Evolutionary conservation across 2,797 vertebrate genomes (phyloP), one percentile per base, ranked within the genome.

Genomic region (Gastrophryne carolinensis): DNA sequence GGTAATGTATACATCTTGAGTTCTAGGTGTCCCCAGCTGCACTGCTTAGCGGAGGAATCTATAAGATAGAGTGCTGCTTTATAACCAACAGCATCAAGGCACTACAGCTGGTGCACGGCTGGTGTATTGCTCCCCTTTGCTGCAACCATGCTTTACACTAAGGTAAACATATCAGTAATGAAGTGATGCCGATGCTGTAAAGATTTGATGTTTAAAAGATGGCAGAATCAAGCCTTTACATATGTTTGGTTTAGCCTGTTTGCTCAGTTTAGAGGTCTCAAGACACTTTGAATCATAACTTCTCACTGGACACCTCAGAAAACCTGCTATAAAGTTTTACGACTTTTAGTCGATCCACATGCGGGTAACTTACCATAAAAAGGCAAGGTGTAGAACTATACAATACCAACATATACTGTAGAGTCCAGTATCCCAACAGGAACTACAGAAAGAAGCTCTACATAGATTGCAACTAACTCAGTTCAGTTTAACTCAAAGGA

Each of bases 141-240:
- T 60, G 34, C 30, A 60, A 19, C 26, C 27, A 30, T 32, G 39
- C 37, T 60, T 49, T 58, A 70, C 9, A 44, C 21, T 30, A 17
- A 71, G 21, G 54, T 71, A 58, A 71, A 71, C 54, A 71, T 60
- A 34, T 60, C 27, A 41, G 27, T 71, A 71, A 58, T 58, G 53
- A 71, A 47, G 54, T 71, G 57, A 71, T 60, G 21, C 68, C 58
- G 68, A 60, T 60, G 68, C 57, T 24, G 68, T 11, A 39, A 57
- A 41, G 34, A 56, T 32, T 37, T 41, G 50, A 27, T 41, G 37
- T 69, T 69, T 69, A 7, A 56, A 11, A 19, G 19, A 56, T n/a
- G 35, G 13, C 50, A 35, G 4, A 56, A 68, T 56, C 32, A 54
- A 27, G 23, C 29, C 24, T 68, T 29, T 13, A 54, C 10, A 10